These are phyloP conservation scores for Eupeodes latifasciatus DNA, from an alignment of 2,888 invertebrate genomes.

Conservation along the genomic window DNA sequence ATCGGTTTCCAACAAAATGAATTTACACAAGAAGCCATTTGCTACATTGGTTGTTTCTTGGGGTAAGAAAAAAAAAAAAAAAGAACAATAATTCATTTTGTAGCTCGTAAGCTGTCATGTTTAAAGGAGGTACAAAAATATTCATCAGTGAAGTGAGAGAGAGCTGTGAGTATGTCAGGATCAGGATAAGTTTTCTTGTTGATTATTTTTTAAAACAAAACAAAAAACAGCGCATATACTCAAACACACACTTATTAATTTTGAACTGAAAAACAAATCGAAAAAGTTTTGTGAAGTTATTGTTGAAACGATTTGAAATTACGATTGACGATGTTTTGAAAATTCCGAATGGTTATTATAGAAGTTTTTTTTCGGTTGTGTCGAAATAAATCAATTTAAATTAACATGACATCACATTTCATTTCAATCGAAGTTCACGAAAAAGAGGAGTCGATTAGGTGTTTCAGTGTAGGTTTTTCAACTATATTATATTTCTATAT, in stretches of 20 bases:
- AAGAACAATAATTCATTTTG: constrained; percentile 10
- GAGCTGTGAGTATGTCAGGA: not conserved
- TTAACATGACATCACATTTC: too few relatives aligned
- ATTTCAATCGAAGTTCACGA: too few relatives aligned
- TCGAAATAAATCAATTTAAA: constrained; percentile 16
- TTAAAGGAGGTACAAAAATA: constrained; percentile 24
- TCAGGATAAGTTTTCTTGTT: not conserved
- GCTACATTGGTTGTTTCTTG: not conserved
- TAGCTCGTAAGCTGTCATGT: constrained; percentile 30
- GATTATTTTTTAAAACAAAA: not conserved
- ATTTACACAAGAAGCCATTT: constrained; percentile 24
- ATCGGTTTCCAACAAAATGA: constrained; percentile 20
- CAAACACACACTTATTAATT: not conserved
- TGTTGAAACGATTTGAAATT: constrained; percentile 13
- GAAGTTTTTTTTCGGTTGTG: not conserved
- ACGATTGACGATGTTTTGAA: constrained; percentile 1
- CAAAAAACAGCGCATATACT: not conserved
- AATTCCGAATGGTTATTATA: not conserved
- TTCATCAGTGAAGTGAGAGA: not conserved
- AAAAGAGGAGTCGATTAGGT: too few relatives aligned
- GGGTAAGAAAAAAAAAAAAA: not conserved
- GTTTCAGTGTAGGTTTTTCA: too few relatives aligned
- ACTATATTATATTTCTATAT: too few relatives aligned
- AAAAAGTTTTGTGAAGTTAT: constrained; percentile 24
- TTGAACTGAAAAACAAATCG: constrained; percentile 17